phyloP scores from a whole-genome alignment of 2,888 invertebrate genomes.

The Dermolepida albohirtum region DNA sequence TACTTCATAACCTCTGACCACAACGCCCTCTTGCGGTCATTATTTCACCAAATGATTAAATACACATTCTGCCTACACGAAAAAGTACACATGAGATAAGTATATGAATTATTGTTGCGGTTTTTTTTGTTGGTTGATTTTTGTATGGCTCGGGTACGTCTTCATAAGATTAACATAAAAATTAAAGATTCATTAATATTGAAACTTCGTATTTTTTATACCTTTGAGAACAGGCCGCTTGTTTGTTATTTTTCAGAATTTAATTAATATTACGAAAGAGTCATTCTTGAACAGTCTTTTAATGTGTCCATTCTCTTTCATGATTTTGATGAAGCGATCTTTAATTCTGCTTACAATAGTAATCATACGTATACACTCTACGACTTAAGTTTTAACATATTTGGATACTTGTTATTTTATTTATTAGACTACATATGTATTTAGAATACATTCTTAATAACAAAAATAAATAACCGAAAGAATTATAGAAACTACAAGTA shows the following conservation, averaged over 20 bases:
- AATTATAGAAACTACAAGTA: too few relatives aligned
- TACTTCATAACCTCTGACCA: slow-evolving; percentile 61
- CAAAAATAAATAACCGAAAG: too few relatives aligned
- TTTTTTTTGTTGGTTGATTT: too few relatives aligned
- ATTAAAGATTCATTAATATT: slow-evolving; percentile 27
- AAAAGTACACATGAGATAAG: too few relatives aligned
- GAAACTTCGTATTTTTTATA: slow-evolving; percentile 11
- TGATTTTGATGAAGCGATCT: not conserved
- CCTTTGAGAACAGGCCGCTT: slow-evolving; percentile 10
- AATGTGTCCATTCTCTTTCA: slow-evolving; percentile 14
- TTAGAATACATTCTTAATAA: too few relatives aligned
- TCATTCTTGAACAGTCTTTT: slow-evolving; percentile 4
- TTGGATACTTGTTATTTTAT: too few relatives aligned
- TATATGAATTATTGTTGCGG: too few relatives aligned
- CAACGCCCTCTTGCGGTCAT: slow-evolving; percentile 55
- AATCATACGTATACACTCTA: too few relatives aligned
- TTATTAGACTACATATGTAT: too few relatives aligned
- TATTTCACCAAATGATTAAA: slow-evolving; percentile 49
- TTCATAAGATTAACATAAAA: not conserved
- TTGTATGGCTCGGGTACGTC: too few relatives aligned
- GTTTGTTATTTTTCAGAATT: slow-evolving; percentile 10
- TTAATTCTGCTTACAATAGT: too few relatives aligned
- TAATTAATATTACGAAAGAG: slow-evolving; percentile 22
- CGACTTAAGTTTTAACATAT: too few relatives aligned
- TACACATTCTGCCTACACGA: slow-evolving; percentile 35